Evolutionary conservation across 2,797 vertebrate genomes (phyloP).

Genomic region (Gambelia wislizenii): DNA sequence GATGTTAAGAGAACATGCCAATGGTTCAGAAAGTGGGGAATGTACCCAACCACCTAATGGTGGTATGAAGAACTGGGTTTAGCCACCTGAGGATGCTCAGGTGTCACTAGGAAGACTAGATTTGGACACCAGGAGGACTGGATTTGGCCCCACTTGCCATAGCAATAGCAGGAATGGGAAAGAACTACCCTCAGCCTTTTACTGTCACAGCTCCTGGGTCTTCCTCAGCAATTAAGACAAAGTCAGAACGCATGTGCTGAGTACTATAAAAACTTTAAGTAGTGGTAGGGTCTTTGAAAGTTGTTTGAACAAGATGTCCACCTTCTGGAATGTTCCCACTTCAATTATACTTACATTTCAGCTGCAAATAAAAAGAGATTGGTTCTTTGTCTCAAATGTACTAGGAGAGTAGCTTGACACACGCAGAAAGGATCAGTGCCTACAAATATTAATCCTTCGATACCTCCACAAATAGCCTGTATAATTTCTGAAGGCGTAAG

Average conservation of each 20-base stretch:
- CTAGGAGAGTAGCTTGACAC: constrained; percentile 17
- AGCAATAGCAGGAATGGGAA: background rate
- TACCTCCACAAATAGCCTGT: constrained; percentile 30
- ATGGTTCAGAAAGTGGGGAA: too few relatives aligned
- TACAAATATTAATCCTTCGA: constrained; percentile 31
- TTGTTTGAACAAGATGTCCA: background rate
- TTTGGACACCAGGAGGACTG: too few relatives aligned
- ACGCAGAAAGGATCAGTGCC: constrained; percentile 34
- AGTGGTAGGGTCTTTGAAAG: background rate
- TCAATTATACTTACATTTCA: constrained; percentile 17
- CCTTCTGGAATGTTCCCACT: background rate
- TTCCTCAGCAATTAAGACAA: background rate
- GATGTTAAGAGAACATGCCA: too few relatives aligned
- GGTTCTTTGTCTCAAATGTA: constrained; percentile 5
- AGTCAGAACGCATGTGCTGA: constrained; percentile 13
- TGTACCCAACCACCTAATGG: too few relatives aligned
- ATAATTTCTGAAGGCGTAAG: constrained; percentile 26
- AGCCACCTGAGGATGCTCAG: too few relatives aligned
- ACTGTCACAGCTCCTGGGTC: background rate
- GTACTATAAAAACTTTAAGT: constrained; percentile 9
- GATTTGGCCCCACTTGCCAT: background rate
- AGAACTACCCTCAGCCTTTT: background rate
- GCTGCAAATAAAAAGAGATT: constrained; percentile 40
- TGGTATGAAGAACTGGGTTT: too few relatives aligned
- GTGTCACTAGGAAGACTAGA: too few relatives aligned